Percentiles rank a stretch among this genome's conserved stretches.
Evolutionary conservation across 1,140 invertebrate genomes (phyloP).

Genomic region (Atta colombica): DNA sequence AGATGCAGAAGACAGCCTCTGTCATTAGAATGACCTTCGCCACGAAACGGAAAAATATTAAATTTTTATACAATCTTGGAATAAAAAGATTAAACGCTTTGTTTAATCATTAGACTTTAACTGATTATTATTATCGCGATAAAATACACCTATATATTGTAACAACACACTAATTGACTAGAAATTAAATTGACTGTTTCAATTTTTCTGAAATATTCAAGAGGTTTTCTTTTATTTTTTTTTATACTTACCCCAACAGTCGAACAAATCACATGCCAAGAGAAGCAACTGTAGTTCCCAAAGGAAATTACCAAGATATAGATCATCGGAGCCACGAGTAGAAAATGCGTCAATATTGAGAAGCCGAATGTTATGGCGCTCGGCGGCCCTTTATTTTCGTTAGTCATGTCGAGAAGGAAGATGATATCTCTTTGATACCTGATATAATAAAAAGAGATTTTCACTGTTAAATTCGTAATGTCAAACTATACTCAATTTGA

Average conservation of each 20-base stretch:
- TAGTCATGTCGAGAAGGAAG: constrained; percentile 72
- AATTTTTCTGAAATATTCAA: neutral
- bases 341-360: constrained; percentile 79
- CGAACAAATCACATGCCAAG: constrained; percentile 85
- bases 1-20: constrained; percentile 82
- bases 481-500: too few species aligned
- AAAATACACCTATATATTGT: neutral
- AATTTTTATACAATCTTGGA: neutral
- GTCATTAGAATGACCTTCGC: constrained; percentile 78
- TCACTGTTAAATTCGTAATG: too few species aligned
- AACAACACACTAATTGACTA: neutral
- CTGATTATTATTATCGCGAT: neutral
- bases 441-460: neutral
- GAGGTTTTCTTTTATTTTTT: neutral
- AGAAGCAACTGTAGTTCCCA: constrained; percentile 76
- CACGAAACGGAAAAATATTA: neutral
- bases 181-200: neutral
- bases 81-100: neutral
- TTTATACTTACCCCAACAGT: constrained; percentile 81
- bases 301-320: constrained; percentile 81
- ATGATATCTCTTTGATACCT: constrained; percentile 16
- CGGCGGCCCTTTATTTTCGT: constrained; percentile 76
- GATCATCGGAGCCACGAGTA: constrained; percentile 80
- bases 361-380: constrained; percentile 72
- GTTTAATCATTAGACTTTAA: neutral